Evolutionary conservation across 2,113 vertebrate species (phyloP), one percentile per base, ranked within the genome.

Genomic region (Anguilla rostrata): DNA sequence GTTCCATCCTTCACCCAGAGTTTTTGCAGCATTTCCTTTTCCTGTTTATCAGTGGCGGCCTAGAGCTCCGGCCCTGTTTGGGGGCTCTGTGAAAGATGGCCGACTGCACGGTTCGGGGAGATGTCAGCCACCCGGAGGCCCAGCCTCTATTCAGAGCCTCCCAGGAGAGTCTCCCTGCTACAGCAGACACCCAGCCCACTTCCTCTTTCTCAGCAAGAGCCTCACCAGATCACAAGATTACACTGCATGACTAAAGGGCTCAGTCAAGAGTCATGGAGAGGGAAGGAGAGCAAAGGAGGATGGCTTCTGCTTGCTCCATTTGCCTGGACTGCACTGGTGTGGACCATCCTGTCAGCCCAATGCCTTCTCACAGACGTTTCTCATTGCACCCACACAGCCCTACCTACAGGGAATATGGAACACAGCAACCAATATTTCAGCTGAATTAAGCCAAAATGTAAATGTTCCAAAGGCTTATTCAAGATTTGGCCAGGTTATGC

Each of bases 41-140:
- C 86, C 86, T 83, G 86, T 86, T 86, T 83, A 83, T 86, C 29
- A 34, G 60, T 43, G 60, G 81, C 26, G 43, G 81, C 39, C 39
- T 56, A 75, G 71, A 5, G 43, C 81, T 63, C 56, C 29, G 83
- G 11, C n/a, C 56, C 22, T 60, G 18, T 41, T n/a, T 57, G 56
- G 85, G 29, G 40, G 53, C 5, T 81, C 14, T 4, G 0, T 34
- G n/a, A 57, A 39, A 82, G 53, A 41, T 57, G 20, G 39, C 79
- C n/a, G 22, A 46, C 78, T 85, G 84, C 20, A 78, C 43, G 15
- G 78, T 53, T 49, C 39, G n/a, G 85, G 56, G 84, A 78, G 26
- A 56, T 39, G 15, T 80, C 56, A 66, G 80, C 56, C 80, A 82
- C 53, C 40, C 3, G 41, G 79, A 82, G 85, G 80, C 60, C 85